These are phyloP conservation scores for Microcebus griseorufus DNA, from an alignment of 2,113 vertebrate species.

Conservation along the genomic window DNA sequence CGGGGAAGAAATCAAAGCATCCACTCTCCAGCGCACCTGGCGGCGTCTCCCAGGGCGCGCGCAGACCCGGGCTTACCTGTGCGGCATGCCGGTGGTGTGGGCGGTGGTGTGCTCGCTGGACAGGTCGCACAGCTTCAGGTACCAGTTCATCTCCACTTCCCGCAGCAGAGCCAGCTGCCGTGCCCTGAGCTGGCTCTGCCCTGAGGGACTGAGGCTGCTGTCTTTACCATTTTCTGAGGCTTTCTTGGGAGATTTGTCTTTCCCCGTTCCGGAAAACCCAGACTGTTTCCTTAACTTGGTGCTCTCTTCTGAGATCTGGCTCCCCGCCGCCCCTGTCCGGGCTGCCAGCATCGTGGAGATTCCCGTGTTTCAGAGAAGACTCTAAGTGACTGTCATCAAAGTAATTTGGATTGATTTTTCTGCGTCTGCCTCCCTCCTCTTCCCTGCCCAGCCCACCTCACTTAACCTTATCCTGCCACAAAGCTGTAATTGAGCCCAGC, in stretches of 20 bases:
- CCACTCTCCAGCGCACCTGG: neutral
- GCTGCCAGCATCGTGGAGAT: constrained; percentile 90
- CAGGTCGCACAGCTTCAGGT: constrained; percentile 91
- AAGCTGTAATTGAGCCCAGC: constrained; percentile 92
- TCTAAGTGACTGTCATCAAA: constrained; percentile 72
- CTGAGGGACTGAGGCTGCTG: constrained; percentile 73
- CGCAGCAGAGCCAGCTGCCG: constrained; percentile 88
- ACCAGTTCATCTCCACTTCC: constrained; percentile 95
- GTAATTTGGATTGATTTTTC: constrained; percentile 74
- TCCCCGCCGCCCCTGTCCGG: constrained; percentile 87
- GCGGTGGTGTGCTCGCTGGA: constrained; percentile 90
- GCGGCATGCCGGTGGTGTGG: constrained; percentile 92
- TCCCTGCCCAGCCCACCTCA: constrained; percentile 79
- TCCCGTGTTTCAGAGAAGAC: neutral
- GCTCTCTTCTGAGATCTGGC: constrained; percentile 82
- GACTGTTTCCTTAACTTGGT: constrained; percentile 88
- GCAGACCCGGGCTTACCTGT: constrained; percentile 89
- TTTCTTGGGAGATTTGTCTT: constrained; percentile 84
- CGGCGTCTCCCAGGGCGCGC: rapidly evolving
- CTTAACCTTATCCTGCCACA: constrained; percentile 85
- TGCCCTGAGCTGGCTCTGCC: constrained; percentile 83
- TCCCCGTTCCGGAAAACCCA: constrained; percentile 85
- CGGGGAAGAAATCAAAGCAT: neutral
- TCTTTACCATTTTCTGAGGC: constrained; percentile 86
- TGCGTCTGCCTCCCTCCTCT: constrained; percentile 78